phyloP scores from a whole-genome alignment of 2,113 vertebrate genomes.

The Bungarus multicinctus region DNA sequence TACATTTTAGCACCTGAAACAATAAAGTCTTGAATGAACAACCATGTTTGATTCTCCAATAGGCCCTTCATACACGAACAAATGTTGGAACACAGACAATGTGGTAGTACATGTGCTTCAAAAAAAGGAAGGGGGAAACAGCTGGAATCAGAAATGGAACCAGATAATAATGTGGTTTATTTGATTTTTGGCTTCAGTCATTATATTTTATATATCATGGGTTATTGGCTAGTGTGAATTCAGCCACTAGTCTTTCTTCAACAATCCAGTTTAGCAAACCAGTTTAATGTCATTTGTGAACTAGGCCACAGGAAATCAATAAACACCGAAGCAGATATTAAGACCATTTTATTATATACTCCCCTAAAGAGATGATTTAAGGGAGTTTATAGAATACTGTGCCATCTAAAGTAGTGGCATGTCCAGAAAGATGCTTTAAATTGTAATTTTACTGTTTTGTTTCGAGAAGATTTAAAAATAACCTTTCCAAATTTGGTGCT shows the following conservation, averaged over 20 bases:
- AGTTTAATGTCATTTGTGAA: not conserved
- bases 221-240: not conserved
- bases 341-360: not conserved
- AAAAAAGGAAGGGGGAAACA: not conserved
- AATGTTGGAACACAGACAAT: not conserved
- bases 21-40: conserved; percentile 33
- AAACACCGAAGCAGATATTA: not conserved
- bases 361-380: not conserved
- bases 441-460: not conserved
- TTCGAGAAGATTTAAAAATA: not conserved
- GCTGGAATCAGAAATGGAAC: not conserved
- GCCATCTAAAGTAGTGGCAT: not conserved
- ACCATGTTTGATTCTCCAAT: not conserved
- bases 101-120: too few species aligned
- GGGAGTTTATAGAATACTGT: not conserved
- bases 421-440: not conserved
- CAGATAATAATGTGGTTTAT: not conserved
- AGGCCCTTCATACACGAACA: not conserved
- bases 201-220: not conserved
- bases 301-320: not conserved
- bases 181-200: not conserved
- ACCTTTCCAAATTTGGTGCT: not conserved
- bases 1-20: conserved; percentile 54
- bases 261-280: not conserved
- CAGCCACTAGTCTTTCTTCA: not conserved